Evolutionary conservation across 2,888 invertebrate genomes (phyloP).

Genomic region (Ramazzottius varieornatus): DNA sequence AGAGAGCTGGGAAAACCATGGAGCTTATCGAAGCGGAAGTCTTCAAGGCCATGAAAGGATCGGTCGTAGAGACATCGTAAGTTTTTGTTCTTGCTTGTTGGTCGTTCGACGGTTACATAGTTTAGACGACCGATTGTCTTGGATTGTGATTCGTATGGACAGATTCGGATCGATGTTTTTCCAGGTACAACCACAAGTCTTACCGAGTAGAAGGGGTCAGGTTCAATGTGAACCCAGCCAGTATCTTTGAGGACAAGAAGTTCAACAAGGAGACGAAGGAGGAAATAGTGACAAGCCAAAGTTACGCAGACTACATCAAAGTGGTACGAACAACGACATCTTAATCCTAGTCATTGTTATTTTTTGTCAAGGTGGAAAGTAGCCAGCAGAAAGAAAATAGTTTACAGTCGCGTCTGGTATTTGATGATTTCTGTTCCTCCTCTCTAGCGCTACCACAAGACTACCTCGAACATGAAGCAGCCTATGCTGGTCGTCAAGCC

Average conservation of each 20-base stretch:
- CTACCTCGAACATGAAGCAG: background rate
- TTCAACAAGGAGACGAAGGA: background rate
- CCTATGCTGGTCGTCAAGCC: background rate
- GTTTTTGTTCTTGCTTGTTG: too few relatives aligned
- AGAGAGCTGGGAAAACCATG: too few relatives aligned
- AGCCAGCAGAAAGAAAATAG: too few relatives aligned
- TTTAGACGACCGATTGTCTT: too few relatives aligned
- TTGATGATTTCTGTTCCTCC: background rate
- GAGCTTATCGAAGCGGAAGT: too few relatives aligned
- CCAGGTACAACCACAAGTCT: background rate
- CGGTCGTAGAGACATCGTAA: background rate
- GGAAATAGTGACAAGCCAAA: background rate
- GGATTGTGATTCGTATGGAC: too few relatives aligned
- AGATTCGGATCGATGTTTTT: too few relatives aligned
- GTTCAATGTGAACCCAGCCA: background rate
- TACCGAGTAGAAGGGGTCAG: background rate
- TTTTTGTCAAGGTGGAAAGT: too few relatives aligned
- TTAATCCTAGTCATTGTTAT: too few relatives aligned
- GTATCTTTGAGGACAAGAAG: background rate
- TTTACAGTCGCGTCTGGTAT: too few relatives aligned
- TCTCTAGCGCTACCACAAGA: background rate
- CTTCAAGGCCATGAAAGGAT: background rate
- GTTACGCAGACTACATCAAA: background rate
- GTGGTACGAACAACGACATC: too few relatives aligned
- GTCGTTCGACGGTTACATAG: too few relatives aligned